Conservation (phyloP, 1,140 invertebrate species). For the Frieseomelitta varia region DNA sequence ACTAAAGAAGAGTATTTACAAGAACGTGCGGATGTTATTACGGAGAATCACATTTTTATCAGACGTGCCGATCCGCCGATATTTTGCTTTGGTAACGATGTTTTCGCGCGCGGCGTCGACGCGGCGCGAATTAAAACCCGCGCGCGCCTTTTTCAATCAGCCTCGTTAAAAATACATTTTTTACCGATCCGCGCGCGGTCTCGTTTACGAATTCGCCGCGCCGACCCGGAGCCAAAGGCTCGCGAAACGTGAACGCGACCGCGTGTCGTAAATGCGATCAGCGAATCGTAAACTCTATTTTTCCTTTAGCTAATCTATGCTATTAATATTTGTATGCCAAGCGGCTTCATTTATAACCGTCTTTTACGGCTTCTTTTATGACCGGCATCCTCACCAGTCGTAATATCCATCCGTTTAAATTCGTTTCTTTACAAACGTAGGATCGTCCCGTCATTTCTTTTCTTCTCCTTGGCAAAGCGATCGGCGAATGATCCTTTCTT, state of each 20-base stretch:
- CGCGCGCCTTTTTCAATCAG: slow-evolving; percentile 28
- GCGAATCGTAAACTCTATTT: slow-evolving; percentile 48
- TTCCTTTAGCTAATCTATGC: slow-evolving; percentile 43
- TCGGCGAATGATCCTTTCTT: not conserved
- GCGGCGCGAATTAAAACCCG: not conserved
- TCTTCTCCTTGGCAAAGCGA: not conserved
- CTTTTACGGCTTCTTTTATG: slow-evolving; percentile 42
- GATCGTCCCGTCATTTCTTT: not conserved
- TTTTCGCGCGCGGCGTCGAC: not conserved
- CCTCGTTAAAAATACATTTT: slow-evolving; percentile 52
- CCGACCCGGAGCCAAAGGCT: slow-evolving; percentile 9
- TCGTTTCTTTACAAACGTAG: not conserved
- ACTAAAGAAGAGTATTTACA: not conserved
- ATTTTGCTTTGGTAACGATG: not conserved
- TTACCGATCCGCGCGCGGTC: not conserved
- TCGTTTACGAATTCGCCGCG: slow-evolving; percentile 39
- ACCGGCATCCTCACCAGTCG: slow-evolving; percentile 1
- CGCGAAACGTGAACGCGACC: not conserved
- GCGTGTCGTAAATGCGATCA: slow-evolving; percentile 32
- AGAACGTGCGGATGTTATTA: not conserved
- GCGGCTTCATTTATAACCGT: slow-evolving; percentile 27
- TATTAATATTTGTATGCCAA: slow-evolving; percentile 33
- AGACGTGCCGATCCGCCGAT: not conserved
- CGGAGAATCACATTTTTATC: not conserved
- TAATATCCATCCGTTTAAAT: slow-evolving; percentile 18